These are phyloP conservation scores for Ceyx melanurus DNA, from an alignment of 2,113 vertebrate genomes.

Conservation along the genomic window DNA sequence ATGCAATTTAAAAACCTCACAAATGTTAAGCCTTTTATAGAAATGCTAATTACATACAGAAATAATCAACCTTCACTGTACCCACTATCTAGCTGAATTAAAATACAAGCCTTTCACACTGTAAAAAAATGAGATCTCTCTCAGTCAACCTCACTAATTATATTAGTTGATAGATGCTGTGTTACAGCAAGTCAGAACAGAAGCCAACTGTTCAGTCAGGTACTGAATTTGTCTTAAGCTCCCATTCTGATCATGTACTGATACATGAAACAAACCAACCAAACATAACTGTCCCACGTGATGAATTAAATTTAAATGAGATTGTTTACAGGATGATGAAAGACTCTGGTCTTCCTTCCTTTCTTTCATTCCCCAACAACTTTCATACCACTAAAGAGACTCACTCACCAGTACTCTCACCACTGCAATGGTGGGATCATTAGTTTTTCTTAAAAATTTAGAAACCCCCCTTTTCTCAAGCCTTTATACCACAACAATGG, in stretches of 20 bases:
- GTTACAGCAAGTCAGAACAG: background rate
- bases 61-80: background rate
- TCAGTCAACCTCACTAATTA: background rate
- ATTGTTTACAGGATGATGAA: background rate
- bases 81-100: background rate
- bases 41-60: background rate
- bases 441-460: background rate
- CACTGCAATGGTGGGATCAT: background rate
- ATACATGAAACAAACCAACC: background rate
- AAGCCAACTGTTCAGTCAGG: background rate
- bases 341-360: background rate
- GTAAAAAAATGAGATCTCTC: background rate
- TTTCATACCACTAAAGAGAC: background rate
- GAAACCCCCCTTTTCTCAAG: background rate
- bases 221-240: background rate
- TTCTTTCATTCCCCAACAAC: background rate
- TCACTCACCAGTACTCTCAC: background rate
- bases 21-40: background rate
- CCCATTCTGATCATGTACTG: background rate
- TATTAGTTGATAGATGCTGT: background rate
- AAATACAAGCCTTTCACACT: background rate
- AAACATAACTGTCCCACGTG: background rate
- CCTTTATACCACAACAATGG: background rate
- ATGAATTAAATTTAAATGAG: background rate
- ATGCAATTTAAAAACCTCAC: background rate